phyloP scores from a whole-genome alignment of 2,797 vertebrate species.

The Chromis chromis region DNA sequence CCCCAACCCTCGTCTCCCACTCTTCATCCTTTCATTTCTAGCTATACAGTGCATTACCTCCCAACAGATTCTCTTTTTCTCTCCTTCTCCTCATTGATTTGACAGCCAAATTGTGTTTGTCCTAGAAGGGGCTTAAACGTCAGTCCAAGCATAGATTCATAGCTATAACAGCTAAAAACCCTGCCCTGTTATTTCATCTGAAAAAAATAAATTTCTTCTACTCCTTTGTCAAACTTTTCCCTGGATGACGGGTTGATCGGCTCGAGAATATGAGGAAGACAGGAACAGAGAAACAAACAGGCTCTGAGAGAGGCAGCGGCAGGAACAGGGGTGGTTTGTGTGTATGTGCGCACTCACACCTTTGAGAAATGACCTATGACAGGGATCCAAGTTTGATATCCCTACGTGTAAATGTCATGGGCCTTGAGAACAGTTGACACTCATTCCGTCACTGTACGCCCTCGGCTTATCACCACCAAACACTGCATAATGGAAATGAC shows the following conservation, averaged over 20 bases:
- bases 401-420: constrained; percentile 78
- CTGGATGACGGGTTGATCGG: constrained; percentile 70
- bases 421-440: constrained; percentile 77
- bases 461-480: constrained; percentile 67
- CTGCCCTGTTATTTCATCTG: constrained; percentile 66
- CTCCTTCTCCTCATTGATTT: constrained; percentile 78
- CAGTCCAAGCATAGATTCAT: constrained; percentile 73
- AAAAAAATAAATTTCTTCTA: constrained; percentile 41
- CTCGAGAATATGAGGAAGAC: constrained; percentile 29
- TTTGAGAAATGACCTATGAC: constrained; percentile 78
- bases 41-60: constrained; percentile 65
- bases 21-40: constrained; percentile 62
- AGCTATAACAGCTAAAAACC: constrained; percentile 66
- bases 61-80: constrained; percentile 48
- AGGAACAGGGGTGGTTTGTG: constrained; percentile 7
- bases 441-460: constrained; percentile 69
- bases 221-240: constrained; percentile 63
- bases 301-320: constrained; percentile 22
- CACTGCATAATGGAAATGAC: constrained; percentile 73
- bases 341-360: constrained; percentile 36
- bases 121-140: constrained; percentile 81
- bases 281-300: constrained; percentile 42
- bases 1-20: constrained; percentile 18
- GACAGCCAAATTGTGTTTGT: constrained; percentile 88
- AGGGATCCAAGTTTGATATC: constrained; percentile 69